Evolutionary conservation across 2,888 invertebrate species (phyloP).

Genomic region (Onthophagus sagittarius): DNA sequence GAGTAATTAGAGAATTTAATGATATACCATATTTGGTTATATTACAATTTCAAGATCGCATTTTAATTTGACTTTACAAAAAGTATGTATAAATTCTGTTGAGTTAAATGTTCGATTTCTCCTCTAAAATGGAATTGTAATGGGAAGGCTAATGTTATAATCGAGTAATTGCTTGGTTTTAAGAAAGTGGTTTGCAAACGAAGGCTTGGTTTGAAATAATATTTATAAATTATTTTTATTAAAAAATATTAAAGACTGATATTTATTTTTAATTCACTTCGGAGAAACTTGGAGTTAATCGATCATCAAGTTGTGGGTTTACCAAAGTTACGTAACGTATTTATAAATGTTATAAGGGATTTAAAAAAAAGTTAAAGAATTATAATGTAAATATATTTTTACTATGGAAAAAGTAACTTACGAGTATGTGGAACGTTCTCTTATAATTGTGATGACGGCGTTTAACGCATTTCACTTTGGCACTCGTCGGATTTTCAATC

Average conservation of each 20-base stretch:
- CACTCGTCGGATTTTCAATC: constrained; percentile 19
- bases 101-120: not conserved
- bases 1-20: not conserved
- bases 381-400: not conserved
- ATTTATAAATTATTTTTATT: not conserved
- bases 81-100: not conserved
- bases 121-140: not conserved
- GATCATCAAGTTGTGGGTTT: constrained; percentile 29
- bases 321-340: constrained; percentile 22
- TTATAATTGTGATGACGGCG: constrained; percentile 28
- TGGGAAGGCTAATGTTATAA: not conserved
- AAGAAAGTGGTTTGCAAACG: not conserved
- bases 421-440: constrained; percentile 31
- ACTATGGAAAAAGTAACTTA: constrained; percentile 16
- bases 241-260: not conserved
- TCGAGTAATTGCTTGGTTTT: not conserved
- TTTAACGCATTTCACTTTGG: constrained; percentile 34
- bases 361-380: not conserved
- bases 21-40: not conserved
- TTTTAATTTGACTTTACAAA: not conserved
- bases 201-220: not conserved
- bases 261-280: not conserved
- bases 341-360: no score
- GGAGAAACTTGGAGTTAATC: constrained; percentile 36
- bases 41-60: not conserved